Evolutionary conservation across 2,888 invertebrate genomes (phyloP).

Genomic region (Tineola bisselliella): DNA sequence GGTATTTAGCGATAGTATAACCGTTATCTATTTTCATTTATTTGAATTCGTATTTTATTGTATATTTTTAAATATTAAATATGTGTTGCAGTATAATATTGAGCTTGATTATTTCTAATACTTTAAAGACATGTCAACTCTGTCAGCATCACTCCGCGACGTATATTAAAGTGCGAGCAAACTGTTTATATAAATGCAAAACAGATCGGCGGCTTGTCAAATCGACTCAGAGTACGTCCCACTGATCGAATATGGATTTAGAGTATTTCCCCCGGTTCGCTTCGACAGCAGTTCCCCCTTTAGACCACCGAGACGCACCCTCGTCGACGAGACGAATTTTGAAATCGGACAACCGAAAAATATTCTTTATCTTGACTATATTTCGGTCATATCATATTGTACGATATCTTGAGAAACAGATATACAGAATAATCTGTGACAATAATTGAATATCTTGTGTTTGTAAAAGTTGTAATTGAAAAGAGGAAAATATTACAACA

Average conservation of each 20-base stretch:
- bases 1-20: background rate
- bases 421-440: background rate
- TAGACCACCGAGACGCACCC: constrained; percentile 44
- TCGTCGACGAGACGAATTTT: constrained; percentile 33
- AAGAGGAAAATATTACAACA: no score
- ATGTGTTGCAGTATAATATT: background rate
- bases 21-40: background rate
- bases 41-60: background rate
- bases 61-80: no score
- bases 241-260: constrained; percentile 67
- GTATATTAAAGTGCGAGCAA: constrained; percentile 44
- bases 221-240: constrained; percentile 60
- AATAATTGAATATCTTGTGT: no score
- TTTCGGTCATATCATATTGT: background rate
- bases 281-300: constrained; percentile 27
- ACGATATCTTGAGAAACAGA: background rate
- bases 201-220: constrained; percentile 66
- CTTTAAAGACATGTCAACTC: background rate
- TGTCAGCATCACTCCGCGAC: constrained; percentile 16
- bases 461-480: no score
- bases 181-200: constrained; percentile 69
- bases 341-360: constrained; percentile 57
- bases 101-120: background rate
- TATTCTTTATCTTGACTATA: constrained; percentile 33
- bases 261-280: constrained; percentile 24